These are phyloP conservation scores for Lytechinus pictus DNA, from an alignment of 35 echinoderm and acorn worm species.

Conservation along the genomic window DNA sequence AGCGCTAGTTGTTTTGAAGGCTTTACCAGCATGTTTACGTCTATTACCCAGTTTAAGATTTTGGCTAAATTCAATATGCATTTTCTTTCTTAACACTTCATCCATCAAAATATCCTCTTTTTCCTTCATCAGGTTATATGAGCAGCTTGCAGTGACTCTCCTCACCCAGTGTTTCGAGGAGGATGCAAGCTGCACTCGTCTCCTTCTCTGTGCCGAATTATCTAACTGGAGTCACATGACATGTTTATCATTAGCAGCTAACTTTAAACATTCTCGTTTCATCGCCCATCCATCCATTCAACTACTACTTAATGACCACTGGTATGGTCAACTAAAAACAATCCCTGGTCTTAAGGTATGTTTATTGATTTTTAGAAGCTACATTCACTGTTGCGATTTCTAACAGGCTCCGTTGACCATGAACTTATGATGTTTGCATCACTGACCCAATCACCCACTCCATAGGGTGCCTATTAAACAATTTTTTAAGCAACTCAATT, in stretches of 20 bases:
- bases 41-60: no score
- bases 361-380: no score
- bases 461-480: no score
- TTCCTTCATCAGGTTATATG: slow-evolving; percentile 40
- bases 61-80: no score
- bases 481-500: no score
- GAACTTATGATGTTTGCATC: no score
- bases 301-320: slow-evolving; percentile 77
- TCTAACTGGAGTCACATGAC: slow-evolving; percentile 81
- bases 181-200: slow-evolving; percentile 66
- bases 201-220: slow-evolving; percentile 73
- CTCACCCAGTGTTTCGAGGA: slow-evolving; percentile 78
- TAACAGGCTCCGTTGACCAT: no score
- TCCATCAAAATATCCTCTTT: background rate
- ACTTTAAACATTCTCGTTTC: slow-evolving; percentile 76
- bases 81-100: no score
- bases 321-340: slow-evolving; percentile 74
- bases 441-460: no score
- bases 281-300: slow-evolving; percentile 85
- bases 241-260: slow-evolving; percentile 83
- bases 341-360: slow-evolving; percentile 68
- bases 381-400: no score
- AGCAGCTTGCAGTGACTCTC: slow-evolving; percentile 64
- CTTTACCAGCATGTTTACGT: no score
- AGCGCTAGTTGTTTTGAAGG: no score